A percentile compares a stretch with the other conserved stretches of the same genome.
Conservation (phyloP, 2,113 vertebrate species). For the Tapirus terrestris region DNA sequence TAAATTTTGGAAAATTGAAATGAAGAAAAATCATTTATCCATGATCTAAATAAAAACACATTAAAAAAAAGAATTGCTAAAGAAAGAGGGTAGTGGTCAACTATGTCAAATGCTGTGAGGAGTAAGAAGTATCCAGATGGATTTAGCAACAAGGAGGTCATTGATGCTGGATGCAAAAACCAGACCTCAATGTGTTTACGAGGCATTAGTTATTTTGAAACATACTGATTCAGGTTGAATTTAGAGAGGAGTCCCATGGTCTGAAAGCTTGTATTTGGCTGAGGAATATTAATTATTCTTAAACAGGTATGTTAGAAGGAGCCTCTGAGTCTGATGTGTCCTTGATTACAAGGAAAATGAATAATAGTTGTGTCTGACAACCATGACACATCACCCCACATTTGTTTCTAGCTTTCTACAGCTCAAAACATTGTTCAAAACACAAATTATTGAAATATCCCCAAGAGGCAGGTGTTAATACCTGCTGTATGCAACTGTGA, state of each 20-base stretch:
- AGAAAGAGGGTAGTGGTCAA: not conserved
- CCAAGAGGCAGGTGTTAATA: slow-evolving; percentile 24
- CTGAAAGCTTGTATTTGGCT: slow-evolving; percentile 1
- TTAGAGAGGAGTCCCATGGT: not conserved
- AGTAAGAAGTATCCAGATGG: not conserved
- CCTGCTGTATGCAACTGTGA: not conserved
- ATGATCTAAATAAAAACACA: not conserved
- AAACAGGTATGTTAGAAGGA: not conserved
- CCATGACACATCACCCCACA: not conserved
- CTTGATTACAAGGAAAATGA: slow-evolving; percentile 31
- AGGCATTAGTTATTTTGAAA: not conserved
- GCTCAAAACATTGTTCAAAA: slow-evolving; percentile 46
- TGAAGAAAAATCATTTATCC: not conserved
- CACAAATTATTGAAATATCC: slow-evolving; percentile 47
- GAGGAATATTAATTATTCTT: not conserved
- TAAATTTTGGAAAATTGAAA: not conserved
- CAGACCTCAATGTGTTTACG: not conserved
- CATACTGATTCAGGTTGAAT: not conserved
- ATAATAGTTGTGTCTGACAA: not conserved
- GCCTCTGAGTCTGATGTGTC: not conserved
- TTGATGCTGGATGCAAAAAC: not conserved
- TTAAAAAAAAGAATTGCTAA: not conserved
- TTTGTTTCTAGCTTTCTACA: slow-evolving; percentile 26
- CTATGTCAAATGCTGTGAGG: not conserved
- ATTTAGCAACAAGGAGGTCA: not conserved